A percentile compares a stretch with the other conserved stretches of the same genome.
Evolutionary conservation across 2,888 invertebrate species (phyloP).

Genomic region (Papilio demoleus): DNA sequence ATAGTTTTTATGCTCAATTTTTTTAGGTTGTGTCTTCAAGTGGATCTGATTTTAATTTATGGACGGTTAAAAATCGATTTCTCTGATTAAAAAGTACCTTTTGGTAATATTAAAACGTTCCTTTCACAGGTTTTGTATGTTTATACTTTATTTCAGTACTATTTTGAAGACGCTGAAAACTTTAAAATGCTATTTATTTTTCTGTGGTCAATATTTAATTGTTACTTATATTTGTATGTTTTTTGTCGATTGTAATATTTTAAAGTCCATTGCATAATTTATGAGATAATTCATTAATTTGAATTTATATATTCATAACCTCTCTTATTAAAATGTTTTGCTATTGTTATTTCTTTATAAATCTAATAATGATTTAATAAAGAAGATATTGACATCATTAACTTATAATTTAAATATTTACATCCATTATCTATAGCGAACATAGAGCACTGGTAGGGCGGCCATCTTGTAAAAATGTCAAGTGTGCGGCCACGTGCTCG

Average conservation of each 20-base stretch:
- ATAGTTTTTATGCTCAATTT: conserved; percentile 22
- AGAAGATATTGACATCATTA: too few relatives aligned
- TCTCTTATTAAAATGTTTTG: too few relatives aligned
- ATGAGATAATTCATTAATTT: not conserved
- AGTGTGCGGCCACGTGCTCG: too few relatives aligned
- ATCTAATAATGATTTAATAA: too few relatives aligned
- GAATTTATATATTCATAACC: not conserved
- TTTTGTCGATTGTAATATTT: not conserved
- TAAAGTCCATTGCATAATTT: conserved; percentile 3
- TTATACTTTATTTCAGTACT: not conserved
- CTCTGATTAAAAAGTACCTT: not conserved
- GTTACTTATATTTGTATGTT: conserved; percentile 1
- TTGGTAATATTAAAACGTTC: too few relatives aligned
- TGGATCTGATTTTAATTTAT: conserved; percentile 23
- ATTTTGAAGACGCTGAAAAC: not conserved
- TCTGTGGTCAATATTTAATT: not conserved
- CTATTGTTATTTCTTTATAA: too few relatives aligned
- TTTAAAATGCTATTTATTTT: conserved; percentile 2
- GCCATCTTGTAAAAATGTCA: too few relatives aligned
- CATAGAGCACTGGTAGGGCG: too few relatives aligned
- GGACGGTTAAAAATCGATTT: not conserved
- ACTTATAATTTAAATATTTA: too few relatives aligned
- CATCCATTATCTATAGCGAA: too few relatives aligned
- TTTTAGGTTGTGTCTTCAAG: conserved; percentile 30
- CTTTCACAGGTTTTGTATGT: not conserved